Evolutionary conservation across 2,888 invertebrate species (phyloP).

Genomic region (Capitulum mitella): DNA sequence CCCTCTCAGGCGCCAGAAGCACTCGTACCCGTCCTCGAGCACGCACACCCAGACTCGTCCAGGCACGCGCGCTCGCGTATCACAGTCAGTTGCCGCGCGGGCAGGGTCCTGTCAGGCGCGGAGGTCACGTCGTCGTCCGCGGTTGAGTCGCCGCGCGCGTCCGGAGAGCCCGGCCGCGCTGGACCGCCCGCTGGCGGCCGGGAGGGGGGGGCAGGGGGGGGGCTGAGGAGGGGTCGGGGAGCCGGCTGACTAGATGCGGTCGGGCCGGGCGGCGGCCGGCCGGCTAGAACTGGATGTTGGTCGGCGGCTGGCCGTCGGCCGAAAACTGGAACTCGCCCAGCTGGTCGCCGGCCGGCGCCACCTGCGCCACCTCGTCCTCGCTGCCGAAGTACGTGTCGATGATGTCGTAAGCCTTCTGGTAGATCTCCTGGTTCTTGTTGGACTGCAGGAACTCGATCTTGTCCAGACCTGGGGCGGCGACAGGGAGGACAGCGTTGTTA

Average conservation of each 20-base stretch:
- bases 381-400: slow-evolving; percentile 92
- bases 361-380: slow-evolving; percentile 49
- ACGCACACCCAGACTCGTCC: neutral
- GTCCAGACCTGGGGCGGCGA: slow-evolving; percentile 62
- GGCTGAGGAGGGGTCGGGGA: neutral
- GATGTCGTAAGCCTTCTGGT: slow-evolving; percentile 93
- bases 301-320: neutral
- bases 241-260: slow-evolving; percentile 12
- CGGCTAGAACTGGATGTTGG: slow-evolving; percentile 1
- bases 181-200: neutral
- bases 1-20: too few relatives aligned
- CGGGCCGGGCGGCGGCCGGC: neutral
- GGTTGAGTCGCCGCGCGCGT: neutral
- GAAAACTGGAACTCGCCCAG: slow-evolving; percentile 1
- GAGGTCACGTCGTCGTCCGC: neutral
- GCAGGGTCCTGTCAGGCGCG: neutral
- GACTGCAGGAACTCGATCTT: slow-evolving; percentile 97
- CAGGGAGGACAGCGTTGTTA: too few relatives aligned
- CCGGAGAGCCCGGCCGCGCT: neutral
- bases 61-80: neutral
- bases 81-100: slow-evolving; percentile 3
- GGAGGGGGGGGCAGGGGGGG: neutral
- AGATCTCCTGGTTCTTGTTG: slow-evolving; percentile 93
- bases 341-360: slow-evolving; percentile 30
- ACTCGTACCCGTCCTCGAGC: neutral